A percentile compares a stretch with the other conserved stretches of the same genome.
phyloP scores from a whole-genome alignment of 2,797 vertebrate species.

The Malurus leucopterus region DNA sequence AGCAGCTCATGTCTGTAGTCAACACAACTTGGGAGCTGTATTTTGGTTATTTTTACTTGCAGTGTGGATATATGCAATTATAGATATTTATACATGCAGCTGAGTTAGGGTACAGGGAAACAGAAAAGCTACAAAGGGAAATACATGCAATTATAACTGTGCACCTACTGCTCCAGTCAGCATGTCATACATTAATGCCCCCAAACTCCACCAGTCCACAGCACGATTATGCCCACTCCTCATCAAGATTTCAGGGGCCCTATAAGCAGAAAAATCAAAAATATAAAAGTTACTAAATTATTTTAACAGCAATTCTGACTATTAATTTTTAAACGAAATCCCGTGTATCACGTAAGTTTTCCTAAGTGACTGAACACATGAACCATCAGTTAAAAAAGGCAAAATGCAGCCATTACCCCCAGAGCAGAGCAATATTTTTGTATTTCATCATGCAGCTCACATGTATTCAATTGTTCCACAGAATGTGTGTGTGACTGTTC shows the following conservation, averaged over 20 bases:
- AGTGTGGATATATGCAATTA: background rate
- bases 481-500: conserved; percentile 97
- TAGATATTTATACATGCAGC: background rate
- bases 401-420: conserved; percentile 58
- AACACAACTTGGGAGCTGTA: background rate
- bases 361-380: background rate
- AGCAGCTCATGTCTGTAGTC: background rate
- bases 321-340: conserved; percentile 7
- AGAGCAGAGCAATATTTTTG: conserved; percentile 59
- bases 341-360: background rate
- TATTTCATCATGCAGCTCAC: conserved; percentile 77
- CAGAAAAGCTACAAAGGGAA: conserved; percentile 3
- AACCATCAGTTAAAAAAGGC: conserved; percentile 44
- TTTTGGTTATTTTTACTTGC: background rate
- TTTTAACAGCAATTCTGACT: background rate
- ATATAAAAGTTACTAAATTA: background rate
- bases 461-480: conserved; percentile 99
- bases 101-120: background rate
- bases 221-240: conserved; percentile 97
- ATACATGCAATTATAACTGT: conserved; percentile 67
- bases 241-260: conserved; percentile 98
- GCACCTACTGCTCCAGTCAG: conserved; percentile 97
- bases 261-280: conserved; percentile 61
- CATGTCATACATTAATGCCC: conserved; percentile 99
- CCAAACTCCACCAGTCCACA: conserved; percentile 99